Evolutionary conservation across 2,113 vertebrate species (phyloP), one percentile per base, ranked within the genome.

Genomic region (Fregetta grallaria): DNA sequence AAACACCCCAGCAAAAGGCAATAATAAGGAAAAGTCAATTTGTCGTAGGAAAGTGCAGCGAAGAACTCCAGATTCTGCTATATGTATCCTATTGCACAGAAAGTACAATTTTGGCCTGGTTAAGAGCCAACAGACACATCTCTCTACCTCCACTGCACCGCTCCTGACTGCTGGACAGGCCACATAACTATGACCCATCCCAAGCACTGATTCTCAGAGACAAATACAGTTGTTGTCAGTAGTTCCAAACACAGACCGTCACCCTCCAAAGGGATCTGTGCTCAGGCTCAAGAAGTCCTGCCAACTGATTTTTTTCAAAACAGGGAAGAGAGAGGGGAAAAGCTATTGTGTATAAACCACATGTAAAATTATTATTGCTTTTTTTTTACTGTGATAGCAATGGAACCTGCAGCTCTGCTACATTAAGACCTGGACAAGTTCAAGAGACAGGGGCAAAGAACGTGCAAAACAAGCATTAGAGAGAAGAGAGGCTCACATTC

Each of bases 291-390:
- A 2, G 5, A 26, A 17, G 3, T 40, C 40, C 34, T 62, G 53
- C 15, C 34, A 56, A 67, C 2, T 26, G 16, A 4, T 15, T 20
- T 74, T 78, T 67, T 90, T 61, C 34, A 49, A 20, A 88, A 71
- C 5, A 25, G 34, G 7, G 18, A 71, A 20, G 38, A 65, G 12
- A 79, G 14, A 82, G 7, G 17, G 38, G 3, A 49, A 92, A 90
- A 83, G 15, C 29, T 38, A 16, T 15, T 42, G 20, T 23, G 25
- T 10, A 29, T 30, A 44, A 82, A 49, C 5, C 27, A 47, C 14
- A 34, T 0, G 0, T 17, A 13, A 47, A 42, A 14, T 42, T 27
- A 19, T 22, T n/a, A 13, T 5, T 58, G 15, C 4, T 52, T 44
- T 73, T 29, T 65, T 66, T 61, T 19, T 25, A 45, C 14, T 17